Percentiles rank a stretch among this genome's conserved stretches.
Evolutionary conservation across 1,140 invertebrate species (phyloP).

Genomic region (Conus ventricosus): DNA sequence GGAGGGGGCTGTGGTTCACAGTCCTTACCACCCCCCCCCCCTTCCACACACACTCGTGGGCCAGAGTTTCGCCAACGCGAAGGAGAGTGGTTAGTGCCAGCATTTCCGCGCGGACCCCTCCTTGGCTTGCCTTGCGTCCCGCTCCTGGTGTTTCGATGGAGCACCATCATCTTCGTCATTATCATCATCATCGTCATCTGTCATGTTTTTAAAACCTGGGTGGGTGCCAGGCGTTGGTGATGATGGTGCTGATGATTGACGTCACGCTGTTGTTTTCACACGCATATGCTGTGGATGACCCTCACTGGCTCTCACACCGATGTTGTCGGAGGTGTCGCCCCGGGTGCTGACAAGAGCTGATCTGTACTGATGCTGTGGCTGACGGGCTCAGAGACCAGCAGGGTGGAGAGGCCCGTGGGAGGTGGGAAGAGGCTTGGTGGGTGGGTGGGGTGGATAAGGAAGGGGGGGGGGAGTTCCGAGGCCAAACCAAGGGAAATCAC

Average conservation of each 20-base stretch:
- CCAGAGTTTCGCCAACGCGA: not conserved
- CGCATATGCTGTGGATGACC: not conserved
- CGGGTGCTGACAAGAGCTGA: not conserved
- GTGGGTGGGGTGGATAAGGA: no score
- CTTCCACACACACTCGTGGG: no score
- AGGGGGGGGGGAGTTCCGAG: no score
- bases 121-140: not conserved
- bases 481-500: no score
- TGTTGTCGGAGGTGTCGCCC: not conserved
- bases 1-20: no score
- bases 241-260: not conserved
- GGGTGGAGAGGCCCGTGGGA: no score
- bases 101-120: not conserved
- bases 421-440: no score
- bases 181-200: not conserved
- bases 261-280: conserved; percentile 6
- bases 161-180: not conserved
- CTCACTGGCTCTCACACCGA: not conserved
- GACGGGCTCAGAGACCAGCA: no score
- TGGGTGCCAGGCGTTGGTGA: not conserved
- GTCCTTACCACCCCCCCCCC: no score
- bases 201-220: not conserved
- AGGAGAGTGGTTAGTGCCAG: not conserved
- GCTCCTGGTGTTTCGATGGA: not conserved
- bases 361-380: no score